Percentiles rank a stretch among this genome's conserved stretches.
Evolutionary conservation across 2,113 vertebrate genomes (phyloP).

Genomic region (Neoarius graeffei): DNA sequence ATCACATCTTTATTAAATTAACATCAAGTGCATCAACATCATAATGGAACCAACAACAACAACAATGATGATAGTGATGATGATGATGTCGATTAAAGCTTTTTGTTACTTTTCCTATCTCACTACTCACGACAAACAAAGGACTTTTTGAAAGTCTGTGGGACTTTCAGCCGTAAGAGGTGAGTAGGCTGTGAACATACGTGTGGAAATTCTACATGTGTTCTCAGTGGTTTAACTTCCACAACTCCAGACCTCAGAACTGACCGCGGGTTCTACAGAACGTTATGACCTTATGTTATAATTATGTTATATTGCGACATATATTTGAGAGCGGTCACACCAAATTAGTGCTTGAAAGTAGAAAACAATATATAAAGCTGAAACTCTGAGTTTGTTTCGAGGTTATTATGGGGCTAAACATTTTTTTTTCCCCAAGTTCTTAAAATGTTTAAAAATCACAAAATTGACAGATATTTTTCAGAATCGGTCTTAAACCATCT

Average conservation of each 20-base stretch:
- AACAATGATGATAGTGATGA: not conserved
- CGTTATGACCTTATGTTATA: not conserved
- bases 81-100: not conserved
- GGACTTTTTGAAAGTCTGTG: not conserved
- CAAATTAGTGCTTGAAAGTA: too few relatives aligned
- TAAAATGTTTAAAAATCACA: not conserved
- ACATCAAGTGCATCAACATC: not conserved
- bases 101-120: not conserved
- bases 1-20: not conserved
- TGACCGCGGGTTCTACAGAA: not conserved
- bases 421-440: not conserved
- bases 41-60: not conserved
- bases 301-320: not conserved
- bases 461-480: not conserved
- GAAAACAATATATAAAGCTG: not conserved
- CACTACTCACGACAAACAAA: not conserved
- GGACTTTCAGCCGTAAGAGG: not conserved
- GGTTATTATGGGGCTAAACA: too few relatives aligned
- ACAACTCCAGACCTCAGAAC: too few relatives aligned
- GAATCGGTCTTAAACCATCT: not conserved
- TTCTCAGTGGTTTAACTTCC: constrained; percentile 23
- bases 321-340: not conserved
- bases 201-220: not conserved
- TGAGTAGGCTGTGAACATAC: not conserved
- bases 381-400: not conserved